Evolutionary conservation across 2,113 vertebrate species (phyloP).

Genomic region (Petroica traversi): DNA sequence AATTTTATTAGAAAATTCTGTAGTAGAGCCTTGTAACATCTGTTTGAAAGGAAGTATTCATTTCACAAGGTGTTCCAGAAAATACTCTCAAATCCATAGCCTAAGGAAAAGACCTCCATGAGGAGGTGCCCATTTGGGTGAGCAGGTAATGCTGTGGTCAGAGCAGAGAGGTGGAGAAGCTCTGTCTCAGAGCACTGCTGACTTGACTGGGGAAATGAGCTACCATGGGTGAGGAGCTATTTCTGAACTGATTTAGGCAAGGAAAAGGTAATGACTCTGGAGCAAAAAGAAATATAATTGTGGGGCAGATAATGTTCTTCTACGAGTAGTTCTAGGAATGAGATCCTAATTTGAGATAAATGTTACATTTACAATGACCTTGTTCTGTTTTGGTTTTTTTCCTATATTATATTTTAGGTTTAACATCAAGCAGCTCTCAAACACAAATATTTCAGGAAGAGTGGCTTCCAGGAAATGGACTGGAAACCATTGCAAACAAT

Average conservation of each 20-base stretch:
- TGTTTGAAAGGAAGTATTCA: not conserved
- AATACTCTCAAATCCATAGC: not conserved
- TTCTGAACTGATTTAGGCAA: not conserved
- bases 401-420: not conserved
- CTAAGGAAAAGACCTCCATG: not conserved
- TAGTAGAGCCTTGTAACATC: not conserved
- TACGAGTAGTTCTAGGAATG: not conserved
- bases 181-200: rapidly evolving
- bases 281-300: not conserved
- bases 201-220: not conserved
- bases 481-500: not conserved
- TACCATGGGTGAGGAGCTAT: rapidly evolving
- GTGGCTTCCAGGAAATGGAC: not conserved
- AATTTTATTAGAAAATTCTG: not conserved
- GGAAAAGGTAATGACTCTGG: not conserved
- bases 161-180: not conserved
- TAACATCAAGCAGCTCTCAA: not conserved
- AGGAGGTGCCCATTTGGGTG: not conserved
- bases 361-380: not conserved
- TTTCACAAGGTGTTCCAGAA: not conserved
- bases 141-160: not conserved
- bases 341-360: not conserved
- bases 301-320: not conserved
- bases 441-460: not conserved
- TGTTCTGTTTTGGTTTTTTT: not conserved